Evolutionary conservation across 2,113 vertebrate species (phyloP).

Genomic region (Bagarius yarrelli): DNA sequence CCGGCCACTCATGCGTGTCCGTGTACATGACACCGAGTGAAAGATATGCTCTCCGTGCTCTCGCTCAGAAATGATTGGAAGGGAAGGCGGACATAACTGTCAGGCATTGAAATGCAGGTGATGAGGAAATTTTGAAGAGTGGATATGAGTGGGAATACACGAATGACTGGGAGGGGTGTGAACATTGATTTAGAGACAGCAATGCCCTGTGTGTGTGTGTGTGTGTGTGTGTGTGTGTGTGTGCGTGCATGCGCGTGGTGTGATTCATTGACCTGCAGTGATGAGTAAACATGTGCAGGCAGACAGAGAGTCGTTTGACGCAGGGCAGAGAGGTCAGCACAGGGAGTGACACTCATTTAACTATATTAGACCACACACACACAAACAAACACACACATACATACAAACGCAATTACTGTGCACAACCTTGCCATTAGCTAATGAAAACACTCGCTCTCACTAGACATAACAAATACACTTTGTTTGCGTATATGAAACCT

Average conservation of each 20-base stretch:
- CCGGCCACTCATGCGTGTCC: constrained; percentile 12
- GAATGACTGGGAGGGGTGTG: background rate
- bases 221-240: constrained; percentile 20
- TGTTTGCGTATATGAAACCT: constrained; percentile 6
- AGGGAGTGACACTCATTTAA: constrained; percentile 44
- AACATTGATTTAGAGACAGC: constrained; percentile 1
- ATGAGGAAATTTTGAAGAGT: constrained; percentile 20
- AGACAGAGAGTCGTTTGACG: constrained; percentile 35
- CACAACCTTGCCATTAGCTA: constrained; percentile 30
- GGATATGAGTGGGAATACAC: constrained; percentile 11
- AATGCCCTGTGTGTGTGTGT: background rate
- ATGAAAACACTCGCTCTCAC: constrained; percentile 20
- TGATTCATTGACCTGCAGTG: constrained; percentile 34
- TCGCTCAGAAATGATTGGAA: background rate
- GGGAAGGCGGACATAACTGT: constrained; percentile 21
- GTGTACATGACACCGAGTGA: constrained; percentile 16
- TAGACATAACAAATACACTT: constrained; percentile 12
- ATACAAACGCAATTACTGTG: constrained; percentile 22
- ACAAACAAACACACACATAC: background rate
- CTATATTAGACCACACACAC: constrained; percentile 35
- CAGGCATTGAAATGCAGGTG: background rate
- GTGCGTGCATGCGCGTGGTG: background rate
- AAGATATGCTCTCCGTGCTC: background rate
- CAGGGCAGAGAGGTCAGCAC: constrained; percentile 43
- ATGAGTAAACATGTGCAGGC: constrained; percentile 34